These are phyloP conservation scores for Micropterix aruncella DNA, from an alignment of 2,888 invertebrate genomes.

Conservation along the genomic window DNA sequence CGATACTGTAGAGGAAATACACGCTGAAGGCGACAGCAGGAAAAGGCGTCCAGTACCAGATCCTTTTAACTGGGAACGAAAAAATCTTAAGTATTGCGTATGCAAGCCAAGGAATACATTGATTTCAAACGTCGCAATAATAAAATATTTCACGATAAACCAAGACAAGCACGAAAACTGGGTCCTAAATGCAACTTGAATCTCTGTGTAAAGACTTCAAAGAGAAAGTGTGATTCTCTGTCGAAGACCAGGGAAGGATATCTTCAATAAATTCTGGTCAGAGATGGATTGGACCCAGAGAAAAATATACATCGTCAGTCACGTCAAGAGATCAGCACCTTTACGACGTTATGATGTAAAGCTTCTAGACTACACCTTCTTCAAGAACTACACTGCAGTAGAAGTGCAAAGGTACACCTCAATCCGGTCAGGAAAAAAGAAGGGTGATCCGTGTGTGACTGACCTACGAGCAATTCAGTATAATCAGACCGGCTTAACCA, in stretches of 20 bases:
- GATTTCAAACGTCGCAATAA: neutral
- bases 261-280: neutral
- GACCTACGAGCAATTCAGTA: slow-evolving; percentile 3
- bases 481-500: too few relatives aligned
- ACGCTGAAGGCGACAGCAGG: neutral
- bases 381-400: slow-evolving; percentile 4
- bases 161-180: neutral
- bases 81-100: neutral
- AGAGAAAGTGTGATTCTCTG: neutral
- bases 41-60: neutral
- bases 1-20: neutral
- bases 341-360: slow-evolving; percentile 2
- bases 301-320: neutral
- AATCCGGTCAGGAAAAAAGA: slow-evolving; percentile 4
- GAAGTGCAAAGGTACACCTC: slow-evolving; percentile 2
- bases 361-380: too few relatives aligned
- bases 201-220: neutral
- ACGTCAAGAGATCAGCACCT: neutral
- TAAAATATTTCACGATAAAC: neutral
- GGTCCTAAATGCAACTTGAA: neutral
- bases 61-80: neutral
- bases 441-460: slow-evolving; percentile 5
- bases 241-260: neutral
- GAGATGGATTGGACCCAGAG: slow-evolving; percentile 1
- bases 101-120: neutral